Evolutionary conservation across 2,113 vertebrate genomes (phyloP).

Genomic region (Sturnira hondurensis): DNA sequence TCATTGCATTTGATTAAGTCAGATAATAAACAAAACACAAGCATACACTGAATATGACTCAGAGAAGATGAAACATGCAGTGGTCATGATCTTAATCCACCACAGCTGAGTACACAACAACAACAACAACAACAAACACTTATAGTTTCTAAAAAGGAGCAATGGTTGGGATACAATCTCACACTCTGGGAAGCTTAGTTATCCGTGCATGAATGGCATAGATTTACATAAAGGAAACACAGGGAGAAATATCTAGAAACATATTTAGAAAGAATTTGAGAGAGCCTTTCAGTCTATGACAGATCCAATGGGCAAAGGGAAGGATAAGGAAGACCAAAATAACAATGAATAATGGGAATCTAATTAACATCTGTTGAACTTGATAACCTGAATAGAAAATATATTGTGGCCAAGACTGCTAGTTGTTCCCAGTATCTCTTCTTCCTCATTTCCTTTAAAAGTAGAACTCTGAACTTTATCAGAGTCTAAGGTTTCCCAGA

Average conservation of each 20-base stretch:
- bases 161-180: background rate
- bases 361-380: background rate
- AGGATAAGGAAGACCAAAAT: background rate
- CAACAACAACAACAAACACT: background rate
- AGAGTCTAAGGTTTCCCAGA: background rate
- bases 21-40: background rate
- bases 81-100: background rate
- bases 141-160: background rate
- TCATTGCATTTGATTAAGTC: background rate
- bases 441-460: background rate
- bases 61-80: background rate
- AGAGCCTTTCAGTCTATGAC: background rate
- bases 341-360: background rate
- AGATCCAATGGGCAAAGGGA: background rate
- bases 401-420: too few species aligned
- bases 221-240: background rate
- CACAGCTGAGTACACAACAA: background rate
- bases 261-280: background rate
- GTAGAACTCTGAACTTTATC: background rate
- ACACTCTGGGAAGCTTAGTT: background rate
- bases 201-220: background rate
- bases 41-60: background rate
- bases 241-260: background rate
- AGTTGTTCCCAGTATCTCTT: background rate
- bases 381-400: background rate